Evolutionary conservation across 2,797 vertebrate species (phyloP), one percentile per base, ranked within the genome.

Genomic region (Adelosebastes latens): DNA sequence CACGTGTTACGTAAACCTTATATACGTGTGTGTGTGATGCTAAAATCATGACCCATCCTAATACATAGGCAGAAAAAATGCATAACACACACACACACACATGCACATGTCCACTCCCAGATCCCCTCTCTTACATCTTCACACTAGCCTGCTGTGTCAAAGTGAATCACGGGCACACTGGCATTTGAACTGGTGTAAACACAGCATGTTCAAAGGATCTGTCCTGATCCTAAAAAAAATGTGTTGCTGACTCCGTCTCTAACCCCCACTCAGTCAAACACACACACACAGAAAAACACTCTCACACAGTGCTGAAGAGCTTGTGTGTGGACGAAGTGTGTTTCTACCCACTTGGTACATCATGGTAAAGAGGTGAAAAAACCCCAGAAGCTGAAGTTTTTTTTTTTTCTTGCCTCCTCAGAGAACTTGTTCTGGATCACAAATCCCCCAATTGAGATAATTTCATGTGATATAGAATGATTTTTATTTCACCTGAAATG

Each of bases 131-230:
- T 55, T 76, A 65, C 55, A 82, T 83, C 73, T 8, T 88, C 81
- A 82, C 85, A 82, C 72, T 77, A 36, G 63, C 78, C 80, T 75
- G 79, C 73, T 88, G 89, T 87, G 88, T 87, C 86, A 77, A 82
- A 74, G 72, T 93, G 93, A 94, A 72, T 94, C 95, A 95, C 46
- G 1, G 74, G 74, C 56, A 65, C 81, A n/a, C 77, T 95, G 91
- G 85, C 92, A 94, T 94, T 94, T 89, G 84, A 93, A 88, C 91
- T 88, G 80, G 85, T 90, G 91, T 91, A 91, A 94, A 93, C 93
- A 94, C 93, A 90, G 72, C 83, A 89, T 94, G 91, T 89, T 86
- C 82, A 79, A 63, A 65, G 68, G 72, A 42, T 90, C 88, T 91
- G 92, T 88, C 75, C 71, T 69, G 72, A 78, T 82, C 49, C 80